Conservation (phyloP, 2,888 invertebrate species). For the Erpobdella octoculata region DNA sequence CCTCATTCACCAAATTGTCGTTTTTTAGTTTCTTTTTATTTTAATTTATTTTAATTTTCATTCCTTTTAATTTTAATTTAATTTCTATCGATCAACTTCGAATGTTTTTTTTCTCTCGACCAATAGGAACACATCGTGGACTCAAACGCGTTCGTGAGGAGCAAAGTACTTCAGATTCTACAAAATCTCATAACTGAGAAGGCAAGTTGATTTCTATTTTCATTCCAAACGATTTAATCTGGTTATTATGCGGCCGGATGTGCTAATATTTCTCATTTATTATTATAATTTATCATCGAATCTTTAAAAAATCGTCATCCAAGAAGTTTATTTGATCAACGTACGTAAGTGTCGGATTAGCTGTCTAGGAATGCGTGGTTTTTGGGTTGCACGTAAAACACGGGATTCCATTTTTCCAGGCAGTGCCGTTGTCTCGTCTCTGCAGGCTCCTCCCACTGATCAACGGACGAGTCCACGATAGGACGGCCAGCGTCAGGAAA, state of each 20-base stretch:
- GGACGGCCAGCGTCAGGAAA: constrained; percentile 65
- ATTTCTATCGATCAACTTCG: neutral
- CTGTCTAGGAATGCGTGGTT: no score
- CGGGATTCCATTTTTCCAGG: neutral
- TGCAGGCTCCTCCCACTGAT: neutral
- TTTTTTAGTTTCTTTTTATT: neutral
- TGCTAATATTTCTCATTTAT: no score
- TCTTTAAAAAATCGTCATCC: no score
- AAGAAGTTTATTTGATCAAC: neutral
- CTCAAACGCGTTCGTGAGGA: constrained; percentile 72
- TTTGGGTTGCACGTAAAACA: no score
- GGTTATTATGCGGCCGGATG: no score
- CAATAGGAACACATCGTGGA: constrained; percentile 72
- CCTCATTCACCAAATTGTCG: neutral
- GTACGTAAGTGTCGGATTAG: no score
- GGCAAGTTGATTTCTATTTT: constrained; percentile 23
- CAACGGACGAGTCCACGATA: constrained; percentile 60
- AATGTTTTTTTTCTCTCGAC: neutral
- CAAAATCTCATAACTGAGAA: constrained; percentile 63
- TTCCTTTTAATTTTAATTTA: neutral
- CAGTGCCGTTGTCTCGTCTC: neutral
- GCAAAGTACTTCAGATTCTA: constrained; percentile 76
- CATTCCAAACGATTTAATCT: neutral
- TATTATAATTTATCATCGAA: no score
- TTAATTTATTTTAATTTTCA: neutral